Percentiles rank a stretch among this genome's conserved stretches.
These are phyloP conservation scores for Eilema sororculum DNA, from an alignment of 2,888 invertebrate genomes.

Conservation along the genomic window DNA sequence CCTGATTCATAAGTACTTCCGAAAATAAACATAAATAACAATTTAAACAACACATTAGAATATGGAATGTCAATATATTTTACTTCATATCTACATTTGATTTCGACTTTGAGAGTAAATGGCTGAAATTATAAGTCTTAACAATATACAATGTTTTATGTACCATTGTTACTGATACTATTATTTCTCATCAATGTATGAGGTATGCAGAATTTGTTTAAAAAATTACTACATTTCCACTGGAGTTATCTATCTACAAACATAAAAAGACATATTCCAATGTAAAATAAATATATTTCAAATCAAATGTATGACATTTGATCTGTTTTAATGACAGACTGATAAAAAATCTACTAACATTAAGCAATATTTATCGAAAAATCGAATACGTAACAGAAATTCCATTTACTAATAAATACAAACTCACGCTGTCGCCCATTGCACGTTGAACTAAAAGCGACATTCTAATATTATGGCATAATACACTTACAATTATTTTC, in stretches of 20 bases:
- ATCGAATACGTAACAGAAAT: constrained; percentile 83
- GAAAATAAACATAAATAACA: constrained; percentile 61
- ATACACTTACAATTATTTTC: constrained; percentile 38
- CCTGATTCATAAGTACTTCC: constrained; percentile 33
- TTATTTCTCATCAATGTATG: constrained; percentile 61
- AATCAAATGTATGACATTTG: constrained; percentile 87
- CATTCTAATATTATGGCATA: constrained; percentile 48
- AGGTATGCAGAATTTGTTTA: constrained; percentile 65
- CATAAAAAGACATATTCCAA: constrained; percentile 85
- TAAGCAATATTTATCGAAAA: constrained; percentile 84
- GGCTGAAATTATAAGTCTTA: constrained; percentile 81
- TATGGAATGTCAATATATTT: constrained; percentile 87
- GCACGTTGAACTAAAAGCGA: constrained; percentile 62
- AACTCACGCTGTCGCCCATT: constrained; percentile 67
- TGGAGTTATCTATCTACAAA: constrained; percentile 85
- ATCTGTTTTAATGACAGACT: constrained; percentile 83
- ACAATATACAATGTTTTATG: constrained; percentile 79
- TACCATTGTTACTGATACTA: constrained; percentile 65
- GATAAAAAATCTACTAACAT: constrained; percentile 87
- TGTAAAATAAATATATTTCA: constrained; percentile 87
- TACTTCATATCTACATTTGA: constrained; percentile 84
- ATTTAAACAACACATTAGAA: constrained; percentile 84
- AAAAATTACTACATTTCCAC: constrained; percentile 72
- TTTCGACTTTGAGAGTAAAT: constrained; percentile 78
- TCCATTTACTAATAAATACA: constrained; percentile 78